Conservation (phyloP, 2,888 invertebrate species). For the Nephrotoma flavescens region DNA sequence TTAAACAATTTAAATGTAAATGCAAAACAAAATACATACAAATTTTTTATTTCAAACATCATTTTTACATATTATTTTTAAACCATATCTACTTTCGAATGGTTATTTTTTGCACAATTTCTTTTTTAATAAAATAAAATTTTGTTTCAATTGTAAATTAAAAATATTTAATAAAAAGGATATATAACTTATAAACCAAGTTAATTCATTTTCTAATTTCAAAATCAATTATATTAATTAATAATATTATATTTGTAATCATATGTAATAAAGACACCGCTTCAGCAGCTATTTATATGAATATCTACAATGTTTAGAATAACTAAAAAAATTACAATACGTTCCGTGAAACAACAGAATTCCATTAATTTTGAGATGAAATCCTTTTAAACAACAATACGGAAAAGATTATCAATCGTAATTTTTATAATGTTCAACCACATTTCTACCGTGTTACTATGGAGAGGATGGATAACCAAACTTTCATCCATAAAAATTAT, state of each 20-base stretch:
- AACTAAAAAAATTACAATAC: background rate
- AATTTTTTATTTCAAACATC: background rate
- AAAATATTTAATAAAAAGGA: background rate
- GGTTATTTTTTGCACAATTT: background rate
- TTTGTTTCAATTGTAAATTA: background rate
- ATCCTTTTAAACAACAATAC: background rate
- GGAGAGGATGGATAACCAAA: too few relatives aligned
- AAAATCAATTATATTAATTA: background rate
- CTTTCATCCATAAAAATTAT: background rate
- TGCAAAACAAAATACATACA: background rate
- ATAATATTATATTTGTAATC: background rate
- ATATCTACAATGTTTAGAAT: background rate
- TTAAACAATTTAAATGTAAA: background rate
- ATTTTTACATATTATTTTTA: background rate
- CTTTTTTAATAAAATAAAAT: background rate
- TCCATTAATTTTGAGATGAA: background rate
- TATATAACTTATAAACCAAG: background rate
- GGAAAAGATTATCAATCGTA: background rate
- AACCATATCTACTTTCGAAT: background rate
- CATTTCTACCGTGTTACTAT: background rate
- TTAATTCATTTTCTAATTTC: background rate
- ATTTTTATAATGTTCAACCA: background rate
- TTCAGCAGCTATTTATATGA: background rate
- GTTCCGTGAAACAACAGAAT: background rate
- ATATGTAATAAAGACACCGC: background rate